Evolutionary conservation across 2,113 vertebrate species (phyloP), one percentile per base, ranked within the genome.

Genomic region (Antennarius striatus): DNA sequence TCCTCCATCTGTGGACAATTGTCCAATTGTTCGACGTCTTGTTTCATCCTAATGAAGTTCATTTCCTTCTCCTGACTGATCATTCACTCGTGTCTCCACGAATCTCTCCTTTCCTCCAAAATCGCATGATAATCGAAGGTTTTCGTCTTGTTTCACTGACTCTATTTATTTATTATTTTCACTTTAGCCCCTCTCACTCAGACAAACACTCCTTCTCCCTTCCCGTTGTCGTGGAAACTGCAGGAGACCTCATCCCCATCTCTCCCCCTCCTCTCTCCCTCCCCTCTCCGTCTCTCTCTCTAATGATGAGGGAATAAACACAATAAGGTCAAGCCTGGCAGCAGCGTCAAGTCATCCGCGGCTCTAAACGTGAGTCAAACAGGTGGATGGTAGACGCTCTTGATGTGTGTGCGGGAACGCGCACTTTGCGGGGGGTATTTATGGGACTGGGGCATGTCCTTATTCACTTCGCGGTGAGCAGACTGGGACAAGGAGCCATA

Each of bases 141-240:
- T 28, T 55, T 47, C 3, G 16, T 68, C 56, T 66, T 56, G 29
- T 66, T 71, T 57, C 8, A 22, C 22, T 22, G 22, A 22, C 22
- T 22, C 2, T 22, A 22, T 53, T 62, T 32, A 40, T 64, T 62
- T 64, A 57, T 58, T 45, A 51, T 67, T 68, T 72, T 49, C 11
- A 12, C 57, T 59, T 32, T 8, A 8, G 11, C 52, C 61, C 69
- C 74, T 13, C 32, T 14, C 74, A 40, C 70, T 13, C 64, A 30
- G 32, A 3, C 46, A 5, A 51, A 11, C 69, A 5, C 22, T 48
- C 32, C 48, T 43, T 56, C 75, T 71, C 56, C 62, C 63, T 58
- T 76, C 47, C 68, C 57, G 89, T 91, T 89, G 89, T 91, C 88
- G 86, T 91, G 89, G 89, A 89, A 91, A 91, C 89, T 79, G 86